Evolutionary conservation across 2,888 invertebrate species (phyloP), one percentile per base, ranked within the genome.

Genomic region (Acrocyrtus sp.): DNA sequence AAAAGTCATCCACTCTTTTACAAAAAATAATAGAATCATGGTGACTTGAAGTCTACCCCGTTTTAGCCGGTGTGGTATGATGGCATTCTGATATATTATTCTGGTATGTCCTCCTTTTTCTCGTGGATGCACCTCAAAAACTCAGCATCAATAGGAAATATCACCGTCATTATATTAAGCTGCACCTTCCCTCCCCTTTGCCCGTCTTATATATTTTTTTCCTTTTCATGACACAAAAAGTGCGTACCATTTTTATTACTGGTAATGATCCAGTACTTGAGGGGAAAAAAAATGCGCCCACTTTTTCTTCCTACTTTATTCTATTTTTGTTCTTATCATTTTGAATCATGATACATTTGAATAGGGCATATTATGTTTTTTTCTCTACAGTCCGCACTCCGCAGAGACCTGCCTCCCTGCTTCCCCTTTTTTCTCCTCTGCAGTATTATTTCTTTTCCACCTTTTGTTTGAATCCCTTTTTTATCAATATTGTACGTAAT

Each of bases 211-310:
- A n/a, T n/a, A n/a, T n/a, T n/a, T n/a, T n/a, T n/a, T n/a, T n/a
- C n/a, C n/a, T n/a, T n/a, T n/a, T n/a, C n/a, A n/a, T n/a, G n/a
- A n/a, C n/a, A n/a, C n/a, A n/a, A n/a, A n/a, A n/a, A n/a, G n/a
- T n/a, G n/a, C n/a, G n/a, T 27, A 26, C 12, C 61, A 45, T 29
- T 47, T 22, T 48, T 54, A 50, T 69, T 48, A 15, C 56, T 34
- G 43, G 62, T 69, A 69, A 69, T 69, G 69, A 69, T 62, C 69
- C 56, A 69, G 48, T 39, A 61, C 62, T 62, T 56, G 62, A 62
- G 56, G 50, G 24, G 15, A 17, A 43, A 45, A n/a, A n/a, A 12
- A 62, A 56, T 62, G 62, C 43, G 57, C 69, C 69, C 62, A 62
- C 62, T 60, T 58, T 24, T 67, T 29, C n/a, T 24, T 61, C n/a